phyloP scores from a whole-genome alignment of 2,797 vertebrate species.

The Falco concolor region DNA sequence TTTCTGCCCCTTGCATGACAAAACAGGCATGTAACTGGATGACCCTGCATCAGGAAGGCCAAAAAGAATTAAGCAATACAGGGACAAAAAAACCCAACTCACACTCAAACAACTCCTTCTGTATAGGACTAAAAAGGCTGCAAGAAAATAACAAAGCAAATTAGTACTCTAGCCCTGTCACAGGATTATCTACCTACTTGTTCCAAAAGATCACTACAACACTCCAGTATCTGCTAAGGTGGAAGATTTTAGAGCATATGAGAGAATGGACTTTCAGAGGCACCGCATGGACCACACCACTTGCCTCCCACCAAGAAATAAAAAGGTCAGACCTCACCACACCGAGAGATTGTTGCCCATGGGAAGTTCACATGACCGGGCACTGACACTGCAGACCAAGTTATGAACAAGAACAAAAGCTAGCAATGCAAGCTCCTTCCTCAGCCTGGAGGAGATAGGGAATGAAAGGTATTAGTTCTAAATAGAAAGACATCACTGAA shows the following conservation, averaged over 20 bases:
- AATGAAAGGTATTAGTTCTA: background rate
- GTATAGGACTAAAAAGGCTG: background rate
- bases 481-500: background rate
- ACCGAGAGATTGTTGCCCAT: background rate
- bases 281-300: too few relatives aligned
- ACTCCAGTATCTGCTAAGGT: background rate
- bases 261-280: background rate
- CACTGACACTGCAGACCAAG: background rate
- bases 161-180: background rate
- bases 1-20: background rate
- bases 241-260: background rate
- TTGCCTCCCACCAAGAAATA: background rate
- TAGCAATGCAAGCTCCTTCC: background rate
- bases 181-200: background rate
- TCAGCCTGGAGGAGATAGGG: background rate
- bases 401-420: background rate
- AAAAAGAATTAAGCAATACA: background rate
- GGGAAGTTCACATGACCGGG: background rate
- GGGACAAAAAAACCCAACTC: accelerated
- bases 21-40: background rate
- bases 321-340: background rate
- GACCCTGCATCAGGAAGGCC: background rate
- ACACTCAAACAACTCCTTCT: background rate
- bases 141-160: background rate
- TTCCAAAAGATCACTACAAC: background rate